These are phyloP conservation scores for Chitala chitala DNA, from an alignment of 2,113 vertebrate species.

Conservation along the genomic window DNA sequence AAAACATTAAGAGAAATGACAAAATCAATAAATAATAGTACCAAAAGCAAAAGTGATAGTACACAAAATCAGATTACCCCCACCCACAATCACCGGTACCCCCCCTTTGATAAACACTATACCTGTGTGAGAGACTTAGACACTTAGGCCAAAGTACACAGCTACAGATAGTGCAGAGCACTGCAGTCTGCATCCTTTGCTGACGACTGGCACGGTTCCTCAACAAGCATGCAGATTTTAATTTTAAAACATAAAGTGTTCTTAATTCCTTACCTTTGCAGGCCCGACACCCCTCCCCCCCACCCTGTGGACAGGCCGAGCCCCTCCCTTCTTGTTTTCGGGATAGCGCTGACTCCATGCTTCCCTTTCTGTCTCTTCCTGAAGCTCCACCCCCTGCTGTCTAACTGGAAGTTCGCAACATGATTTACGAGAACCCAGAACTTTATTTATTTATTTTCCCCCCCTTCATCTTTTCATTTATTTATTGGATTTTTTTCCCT, in stretches of 20 bases:
- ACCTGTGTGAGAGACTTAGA: background rate
- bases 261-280: conserved; percentile 1
- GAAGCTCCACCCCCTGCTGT: conserved; percentile 68
- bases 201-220: background rate
- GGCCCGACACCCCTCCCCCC: too few species aligned
- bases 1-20: background rate
- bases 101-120: background rate
- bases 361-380: conserved; percentile 28
- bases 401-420: conserved; percentile 76
- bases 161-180: background rate
- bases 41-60: background rate
- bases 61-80: background rate
- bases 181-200: background rate
- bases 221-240: background rate
- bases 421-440: conserved; percentile 78
- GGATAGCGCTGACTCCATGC: background rate
- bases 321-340: background rate
- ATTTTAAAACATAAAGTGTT: background rate
- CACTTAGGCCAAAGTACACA: background rate
- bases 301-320: background rate
- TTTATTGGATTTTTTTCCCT: conserved; percentile 71
- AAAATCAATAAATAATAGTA: conserved; percentile 4
- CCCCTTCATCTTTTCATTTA: conserved; percentile 77
- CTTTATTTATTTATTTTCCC: conserved; percentile 73
- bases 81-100: background rate